Percentiles rank a stretch among this genome's conserved stretches.
Conservation (phyloP, 2,888 invertebrate species). For the Phorcus lineatus region DNA sequence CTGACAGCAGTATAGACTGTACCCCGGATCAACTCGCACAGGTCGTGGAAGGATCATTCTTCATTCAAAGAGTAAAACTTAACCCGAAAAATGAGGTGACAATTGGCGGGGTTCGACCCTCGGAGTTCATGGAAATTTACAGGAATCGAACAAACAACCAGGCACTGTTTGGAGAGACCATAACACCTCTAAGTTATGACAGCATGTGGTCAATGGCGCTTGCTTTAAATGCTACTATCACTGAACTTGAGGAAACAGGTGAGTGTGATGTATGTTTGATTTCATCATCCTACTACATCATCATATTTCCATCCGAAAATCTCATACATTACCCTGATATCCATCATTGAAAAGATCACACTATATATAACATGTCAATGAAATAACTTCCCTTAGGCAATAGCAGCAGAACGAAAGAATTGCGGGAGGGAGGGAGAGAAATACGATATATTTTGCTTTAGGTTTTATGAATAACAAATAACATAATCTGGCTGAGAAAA, state of each 20-base stretch:
- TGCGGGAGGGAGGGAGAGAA: too few species aligned
- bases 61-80: not conserved
- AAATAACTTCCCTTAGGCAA: too few species aligned
- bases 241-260: not conserved
- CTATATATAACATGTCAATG: too few species aligned
- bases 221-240: constrained; percentile 1
- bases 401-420: too few species aligned
- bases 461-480: too few species aligned
- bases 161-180: not conserved
- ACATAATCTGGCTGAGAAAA: too few species aligned
- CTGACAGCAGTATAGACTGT: constrained; percentile 8
- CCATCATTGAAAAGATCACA: too few species aligned
- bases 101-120: not conserved
- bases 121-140: constrained; percentile 6
- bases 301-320: too few species aligned
- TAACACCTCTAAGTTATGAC: constrained; percentile 11
- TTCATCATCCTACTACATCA: too few species aligned
- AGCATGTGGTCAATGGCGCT: constrained; percentile 16
- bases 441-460: too few species aligned
- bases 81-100: constrained; percentile 2
- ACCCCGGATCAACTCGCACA: constrained; percentile 1
- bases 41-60: constrained; percentile 18
- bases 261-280: too few species aligned
- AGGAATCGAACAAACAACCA: not conserved
- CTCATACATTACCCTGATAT: too few species aligned